These are phyloP conservation scores for Eulemur coronatus DNA, from an alignment of 2,797 vertebrate genomes.

Conservation along the genomic window DNA sequence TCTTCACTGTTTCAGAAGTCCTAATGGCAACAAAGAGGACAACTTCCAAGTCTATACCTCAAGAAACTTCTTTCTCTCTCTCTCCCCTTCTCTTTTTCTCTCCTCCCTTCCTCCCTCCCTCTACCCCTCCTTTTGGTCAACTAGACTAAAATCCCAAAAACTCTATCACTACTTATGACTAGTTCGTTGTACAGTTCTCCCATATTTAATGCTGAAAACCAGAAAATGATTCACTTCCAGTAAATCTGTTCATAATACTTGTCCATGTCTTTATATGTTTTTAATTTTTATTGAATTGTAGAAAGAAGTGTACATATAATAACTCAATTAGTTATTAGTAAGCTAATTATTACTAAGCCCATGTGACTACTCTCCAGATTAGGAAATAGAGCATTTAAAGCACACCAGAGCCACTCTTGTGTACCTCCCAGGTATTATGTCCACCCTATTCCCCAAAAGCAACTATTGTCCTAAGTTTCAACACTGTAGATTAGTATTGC, in stretches of 20 bases:
- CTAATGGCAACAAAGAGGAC: background rate
- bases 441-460: background rate
- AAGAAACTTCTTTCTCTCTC: background rate
- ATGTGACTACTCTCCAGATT: background rate
- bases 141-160: background rate
- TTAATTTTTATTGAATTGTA: slow-evolving; percentile 19
- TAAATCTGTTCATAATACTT: slow-evolving; percentile 11
- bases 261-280: background rate
- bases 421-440: background rate
- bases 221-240: background rate
- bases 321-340: background rate
- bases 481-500: background rate
- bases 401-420: background rate
- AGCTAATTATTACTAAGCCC: background rate
- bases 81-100: background rate
- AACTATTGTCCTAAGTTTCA: background rate
- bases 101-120: background rate
- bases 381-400: background rate
- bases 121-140: background rate
- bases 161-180: background rate
- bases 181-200: background rate
- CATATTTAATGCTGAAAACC: background rate
- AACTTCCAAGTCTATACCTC: background rate
- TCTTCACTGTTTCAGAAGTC: background rate
- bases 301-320: background rate